Evolutionary conservation across 2,888 invertebrate genomes (phyloP).

Genomic region (Lacanobia oleracea): DNA sequence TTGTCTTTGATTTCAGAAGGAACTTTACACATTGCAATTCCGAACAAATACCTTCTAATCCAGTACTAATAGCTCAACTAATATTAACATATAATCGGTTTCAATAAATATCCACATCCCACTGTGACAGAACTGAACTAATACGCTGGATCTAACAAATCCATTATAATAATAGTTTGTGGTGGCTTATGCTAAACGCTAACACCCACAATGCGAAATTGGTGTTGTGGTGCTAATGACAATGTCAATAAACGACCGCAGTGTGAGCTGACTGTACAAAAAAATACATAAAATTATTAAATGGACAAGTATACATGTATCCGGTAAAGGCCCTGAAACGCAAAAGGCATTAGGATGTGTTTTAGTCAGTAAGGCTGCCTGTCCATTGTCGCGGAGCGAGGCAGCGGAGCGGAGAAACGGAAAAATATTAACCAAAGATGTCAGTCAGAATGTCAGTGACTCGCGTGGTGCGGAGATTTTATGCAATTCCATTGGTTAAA

Average conservation of each 20-base stretch:
- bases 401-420: too few species aligned
- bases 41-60: background rate
- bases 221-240: conserved; percentile 26
- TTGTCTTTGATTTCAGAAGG: too few species aligned
- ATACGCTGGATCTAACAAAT: conserved; percentile 31
- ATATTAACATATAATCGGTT: background rate
- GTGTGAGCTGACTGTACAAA: background rate
- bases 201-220: conserved; percentile 38
- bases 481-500: too few species aligned
- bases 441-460: too few species aligned
- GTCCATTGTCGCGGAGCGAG: too few species aligned
- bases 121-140: conserved; percentile 7
- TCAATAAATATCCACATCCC: conserved; percentile 11
- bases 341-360: too few species aligned
- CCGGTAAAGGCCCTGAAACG: too few species aligned
- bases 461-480: too few species aligned
- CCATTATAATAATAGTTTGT: conserved; percentile 35
- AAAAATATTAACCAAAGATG: too few species aligned
- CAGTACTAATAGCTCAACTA: background rate
- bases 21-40: too few species aligned
- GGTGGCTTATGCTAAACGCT: conserved; percentile 30
- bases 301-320: too few species aligned
- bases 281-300: background rate
- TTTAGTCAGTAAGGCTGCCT: too few species aligned
- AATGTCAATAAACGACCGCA: conserved; percentile 17